Conservation (phyloP, 2,797 vertebrate genomes). For the Podarcis siculus region DNA sequence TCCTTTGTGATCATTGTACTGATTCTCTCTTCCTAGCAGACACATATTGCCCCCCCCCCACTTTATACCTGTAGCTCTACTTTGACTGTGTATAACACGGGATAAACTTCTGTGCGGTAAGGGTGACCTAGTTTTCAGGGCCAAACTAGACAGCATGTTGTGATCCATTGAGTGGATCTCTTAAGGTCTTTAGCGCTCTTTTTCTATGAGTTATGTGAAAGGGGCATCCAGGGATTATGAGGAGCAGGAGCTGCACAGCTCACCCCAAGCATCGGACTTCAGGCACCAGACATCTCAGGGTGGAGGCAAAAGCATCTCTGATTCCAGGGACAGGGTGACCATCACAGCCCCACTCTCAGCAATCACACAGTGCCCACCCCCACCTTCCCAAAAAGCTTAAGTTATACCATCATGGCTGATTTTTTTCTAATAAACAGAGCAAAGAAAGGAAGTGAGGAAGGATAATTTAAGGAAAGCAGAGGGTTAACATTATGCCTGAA, state of each 20-base stretch:
- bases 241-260: neutral
- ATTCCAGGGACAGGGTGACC: neutral
- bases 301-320: neutral
- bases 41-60: neutral
- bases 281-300: neutral
- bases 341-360: neutral
- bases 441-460: too few relatives aligned
- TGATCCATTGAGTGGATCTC: neutral
- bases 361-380: neutral
- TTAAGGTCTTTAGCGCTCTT: neutral
- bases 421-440: too few relatives aligned
- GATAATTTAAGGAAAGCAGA: too few relatives aligned
- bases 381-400: too few relatives aligned
- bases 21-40: neutral
- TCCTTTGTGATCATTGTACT: slow-evolving; percentile 44
- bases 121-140: neutral
- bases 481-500: too few relatives aligned
- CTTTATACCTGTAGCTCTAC: neutral
- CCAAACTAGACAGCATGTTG: neutral
- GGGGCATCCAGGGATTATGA: neutral
- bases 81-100: neutral
- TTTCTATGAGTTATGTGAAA: neutral
- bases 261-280: neutral
- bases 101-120: neutral
- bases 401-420: too few relatives aligned